These are phyloP conservation scores for Varanus komodoensis DNA, from an alignment of 2,113 vertebrate species.

Conservation along the genomic window DNA sequence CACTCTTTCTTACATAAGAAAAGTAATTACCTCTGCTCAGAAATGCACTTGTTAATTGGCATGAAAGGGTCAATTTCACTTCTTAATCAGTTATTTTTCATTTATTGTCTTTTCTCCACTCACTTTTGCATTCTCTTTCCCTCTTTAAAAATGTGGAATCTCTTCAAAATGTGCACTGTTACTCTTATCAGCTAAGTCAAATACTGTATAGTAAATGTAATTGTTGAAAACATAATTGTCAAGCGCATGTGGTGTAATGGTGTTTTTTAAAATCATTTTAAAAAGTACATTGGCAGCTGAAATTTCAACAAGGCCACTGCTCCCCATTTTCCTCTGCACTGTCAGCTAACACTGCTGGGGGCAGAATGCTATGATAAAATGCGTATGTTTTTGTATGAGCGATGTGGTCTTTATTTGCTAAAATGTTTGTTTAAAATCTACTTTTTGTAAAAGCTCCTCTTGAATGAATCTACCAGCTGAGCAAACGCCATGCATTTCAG, in stretches of 20 bases:
- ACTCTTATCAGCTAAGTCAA: constrained; percentile 60
- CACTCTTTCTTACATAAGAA: constrained; percentile 51
- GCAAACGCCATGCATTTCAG: background rate
- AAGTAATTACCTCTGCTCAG: constrained; percentile 67
- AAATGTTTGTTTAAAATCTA: constrained; percentile 58
- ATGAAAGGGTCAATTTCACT: constrained; percentile 54
- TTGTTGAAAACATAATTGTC: constrained; percentile 63
- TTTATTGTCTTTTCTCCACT: constrained; percentile 49
- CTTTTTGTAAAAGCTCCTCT: constrained; percentile 41
- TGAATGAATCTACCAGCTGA: constrained; percentile 32
- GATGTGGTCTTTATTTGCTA: constrained; percentile 58
- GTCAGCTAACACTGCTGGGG: constrained; percentile 18
- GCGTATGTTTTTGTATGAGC: constrained; percentile 48
- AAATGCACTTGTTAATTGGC: constrained; percentile 63
- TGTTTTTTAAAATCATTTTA: constrained; percentile 59
- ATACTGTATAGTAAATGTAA: constrained; percentile 64
- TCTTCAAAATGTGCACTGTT: constrained; percentile 67
- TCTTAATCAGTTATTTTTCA: constrained; percentile 41
- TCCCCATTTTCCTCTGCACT: constrained; percentile 41
- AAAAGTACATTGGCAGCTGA: constrained; percentile 73
- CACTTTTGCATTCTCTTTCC: background rate
- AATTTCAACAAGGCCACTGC: constrained; percentile 54
- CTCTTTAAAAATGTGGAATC: constrained; percentile 56
- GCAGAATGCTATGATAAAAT: constrained; percentile 19
- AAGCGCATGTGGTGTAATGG: constrained; percentile 64